phyloP scores from a whole-genome alignment of 2,888 invertebrate genomes.

The Pogonocherus hispidulus region DNA sequence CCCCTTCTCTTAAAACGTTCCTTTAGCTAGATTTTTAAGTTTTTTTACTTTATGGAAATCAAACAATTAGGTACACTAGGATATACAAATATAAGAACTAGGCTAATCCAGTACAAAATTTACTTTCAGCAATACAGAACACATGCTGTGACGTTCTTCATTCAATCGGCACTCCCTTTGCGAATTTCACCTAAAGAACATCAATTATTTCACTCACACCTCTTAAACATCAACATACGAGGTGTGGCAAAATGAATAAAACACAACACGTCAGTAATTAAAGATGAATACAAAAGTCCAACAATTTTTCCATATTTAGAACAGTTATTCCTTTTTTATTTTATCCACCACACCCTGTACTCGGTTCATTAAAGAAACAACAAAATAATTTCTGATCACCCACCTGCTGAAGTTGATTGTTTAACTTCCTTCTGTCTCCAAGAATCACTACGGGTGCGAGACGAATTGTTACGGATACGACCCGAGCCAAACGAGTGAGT shows the following conservation, averaged over 20 bases:
- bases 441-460: slow-evolving; percentile 61
- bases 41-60: slow-evolving; percentile 34
- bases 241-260: too few relatives aligned
- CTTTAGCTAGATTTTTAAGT: slow-evolving; percentile 34
- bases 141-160: neutral
- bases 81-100: slow-evolving; percentile 19
- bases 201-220: too few relatives aligned
- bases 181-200: slow-evolving; percentile 5
- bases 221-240: too few relatives aligned
- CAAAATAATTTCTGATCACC: neutral
- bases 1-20: slow-evolving; percentile 37
- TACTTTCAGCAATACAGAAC: slow-evolving; percentile 7
- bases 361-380: too few relatives aligned
- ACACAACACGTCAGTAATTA: too few relatives aligned
- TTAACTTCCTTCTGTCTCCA: slow-evolving; percentile 63
- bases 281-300: too few relatives aligned
- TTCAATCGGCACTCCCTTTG: slow-evolving; percentile 8
- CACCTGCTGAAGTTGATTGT: slow-evolving; percentile 47
- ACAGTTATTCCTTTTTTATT: too few relatives aligned
- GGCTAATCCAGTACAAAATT: slow-evolving; percentile 25
- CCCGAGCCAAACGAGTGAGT: slow-evolving; percentile 67
- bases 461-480: slow-evolving; percentile 56
- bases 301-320: too few relatives aligned
- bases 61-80: slow-evolving; percentile 17
- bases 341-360: too few relatives aligned